phyloP scores from a whole-genome alignment of 2,888 invertebrate genomes.

The Trachelus tabidus region DNA sequence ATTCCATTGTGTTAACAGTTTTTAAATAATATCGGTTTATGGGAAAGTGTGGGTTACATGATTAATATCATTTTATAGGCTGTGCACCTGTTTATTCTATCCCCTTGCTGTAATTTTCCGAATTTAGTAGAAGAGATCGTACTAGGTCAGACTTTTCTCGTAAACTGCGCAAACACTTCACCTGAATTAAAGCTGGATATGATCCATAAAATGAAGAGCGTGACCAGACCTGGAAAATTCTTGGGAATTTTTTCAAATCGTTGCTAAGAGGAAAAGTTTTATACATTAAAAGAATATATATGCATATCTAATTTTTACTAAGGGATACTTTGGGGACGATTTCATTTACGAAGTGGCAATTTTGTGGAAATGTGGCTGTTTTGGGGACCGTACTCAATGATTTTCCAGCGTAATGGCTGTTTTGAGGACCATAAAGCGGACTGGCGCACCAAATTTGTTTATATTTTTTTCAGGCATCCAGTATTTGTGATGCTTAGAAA shows the following conservation, averaged over 20 bases:
- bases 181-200: constrained; percentile 30
- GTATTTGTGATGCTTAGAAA: too few species aligned
- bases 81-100: neutral
- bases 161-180: neutral
- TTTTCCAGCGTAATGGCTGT: too few species aligned
- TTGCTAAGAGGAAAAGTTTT: neutral
- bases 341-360: too few species aligned
- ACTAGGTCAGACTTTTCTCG: neutral
- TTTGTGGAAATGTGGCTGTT: too few species aligned
- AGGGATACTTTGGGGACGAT: too few species aligned
- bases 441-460: too few species aligned
- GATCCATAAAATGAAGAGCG: constrained; percentile 32
- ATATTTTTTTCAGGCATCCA: too few species aligned
- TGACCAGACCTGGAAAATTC: constrained; percentile 23
- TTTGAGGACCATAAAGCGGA: too few species aligned
- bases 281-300: neutral
- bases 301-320: too few species aligned
- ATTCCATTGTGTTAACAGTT: neutral
- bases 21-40: neutral
- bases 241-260: neutral
- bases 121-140: neutral
- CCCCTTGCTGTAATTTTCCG: neutral
- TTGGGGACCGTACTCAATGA: too few species aligned
- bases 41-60: neutral
- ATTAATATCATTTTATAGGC: too few species aligned